Evolutionary conservation across 2,888 invertebrate genomes (phyloP).

Genomic region (Pseudanteris insignis): DNA sequence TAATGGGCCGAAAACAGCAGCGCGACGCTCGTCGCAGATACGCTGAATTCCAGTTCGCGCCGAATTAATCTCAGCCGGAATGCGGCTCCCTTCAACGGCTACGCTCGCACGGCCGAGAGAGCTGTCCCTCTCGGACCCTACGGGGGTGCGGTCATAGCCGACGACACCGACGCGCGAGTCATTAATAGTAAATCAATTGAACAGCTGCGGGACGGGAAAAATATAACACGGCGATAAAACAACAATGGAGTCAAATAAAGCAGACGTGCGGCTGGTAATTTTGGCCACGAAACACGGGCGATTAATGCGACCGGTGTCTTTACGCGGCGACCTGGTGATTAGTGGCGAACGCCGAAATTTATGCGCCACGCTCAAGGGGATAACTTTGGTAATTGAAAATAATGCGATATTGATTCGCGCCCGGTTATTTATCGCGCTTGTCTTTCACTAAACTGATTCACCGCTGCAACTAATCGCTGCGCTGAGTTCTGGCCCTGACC

Average conservation of each 20-base stretch:
- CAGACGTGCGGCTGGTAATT: slow-evolving; percentile 26
- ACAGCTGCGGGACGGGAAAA: slow-evolving; percentile 34
- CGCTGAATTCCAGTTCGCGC: slow-evolving; percentile 64
- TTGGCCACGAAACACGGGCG: slow-evolving; percentile 19
- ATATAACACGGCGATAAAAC: slow-evolving; percentile 30
- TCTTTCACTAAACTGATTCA: too few relatives aligned
- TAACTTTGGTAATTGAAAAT: slow-evolving; percentile 1
- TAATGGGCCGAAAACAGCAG: slow-evolving; percentile 61
- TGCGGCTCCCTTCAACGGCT: slow-evolving; percentile 57
- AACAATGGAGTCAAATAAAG: slow-evolving; percentile 35
- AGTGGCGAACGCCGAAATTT: slow-evolving; percentile 18
- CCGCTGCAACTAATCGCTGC: too few relatives aligned
- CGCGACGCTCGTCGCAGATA: slow-evolving; percentile 53
- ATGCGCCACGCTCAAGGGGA: slow-evolving; percentile 1
- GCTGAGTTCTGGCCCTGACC: too few relatives aligned
- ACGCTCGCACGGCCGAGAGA: slow-evolving; percentile 50
- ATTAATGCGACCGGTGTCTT: slow-evolving; percentile 20
- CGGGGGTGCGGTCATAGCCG: slow-evolving; percentile 35
- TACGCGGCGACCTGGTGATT: slow-evolving; percentile 6
- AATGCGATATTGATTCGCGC: slow-evolving; percentile 9
- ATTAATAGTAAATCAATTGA: slow-evolving; percentile 44
- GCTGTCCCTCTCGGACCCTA: slow-evolving; percentile 35
- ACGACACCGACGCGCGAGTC: slow-evolving; percentile 20
- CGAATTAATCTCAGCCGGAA: slow-evolving; percentile 65
- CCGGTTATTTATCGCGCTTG: slow-evolving; percentile 5